Base-by-base conservation (phyloP, 2,888 invertebrate genomes). In the Agrotis exclamationis region DNA sequence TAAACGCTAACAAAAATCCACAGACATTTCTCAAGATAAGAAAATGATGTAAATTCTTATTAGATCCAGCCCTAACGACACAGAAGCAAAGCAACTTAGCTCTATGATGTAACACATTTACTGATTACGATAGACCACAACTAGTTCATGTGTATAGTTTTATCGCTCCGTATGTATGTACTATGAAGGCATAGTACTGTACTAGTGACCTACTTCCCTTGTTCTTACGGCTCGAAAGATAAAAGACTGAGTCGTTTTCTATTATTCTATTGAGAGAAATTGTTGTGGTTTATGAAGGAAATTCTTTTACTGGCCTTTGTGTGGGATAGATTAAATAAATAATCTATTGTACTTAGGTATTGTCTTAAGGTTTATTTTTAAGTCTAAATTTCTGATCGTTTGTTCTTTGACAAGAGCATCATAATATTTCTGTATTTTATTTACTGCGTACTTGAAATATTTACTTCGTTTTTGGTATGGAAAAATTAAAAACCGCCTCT, bases 51-150 rank as follows among this genome's bases (percentile, higher is more conserved):
- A 18, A 62, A 18, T 11, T 39, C 39, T 11, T 39, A 39, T 39
- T 39, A 33, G 1, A 69, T 22, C 18, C 22, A 68, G 22, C 22
- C 28, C 28, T 51, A 39, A n/a, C 3, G 7, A 28, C 56, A 50
- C 11, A 57, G 13, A 45, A 51, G 22, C 44, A 18, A 20, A n/a
- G 28, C 67, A 64, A n/a, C 50, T 22, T 16, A 28, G 22, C n/a
- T 2, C 24, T 44, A 24, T 78, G 71, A 79, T 57, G 71, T 68
- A 76, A 81, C 24, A 65, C 28, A 50, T 14, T 28, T 11, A 45
- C 39, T 64, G 77, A 68, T 79, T 65, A 63, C 78, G 62, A 68
- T 76, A 81, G 63, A 66, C 70, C 80, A 67, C 69, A 65, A 66
- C 53, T 51, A 59, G 67, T 2, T 59, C 64, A 59, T 77, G 72